A percentile compares a stretch with the other conserved stretches of the same genome.
phyloP scores from a whole-genome alignment of 2,797 vertebrate genomes.

The Bothrops alternatus region DNA sequence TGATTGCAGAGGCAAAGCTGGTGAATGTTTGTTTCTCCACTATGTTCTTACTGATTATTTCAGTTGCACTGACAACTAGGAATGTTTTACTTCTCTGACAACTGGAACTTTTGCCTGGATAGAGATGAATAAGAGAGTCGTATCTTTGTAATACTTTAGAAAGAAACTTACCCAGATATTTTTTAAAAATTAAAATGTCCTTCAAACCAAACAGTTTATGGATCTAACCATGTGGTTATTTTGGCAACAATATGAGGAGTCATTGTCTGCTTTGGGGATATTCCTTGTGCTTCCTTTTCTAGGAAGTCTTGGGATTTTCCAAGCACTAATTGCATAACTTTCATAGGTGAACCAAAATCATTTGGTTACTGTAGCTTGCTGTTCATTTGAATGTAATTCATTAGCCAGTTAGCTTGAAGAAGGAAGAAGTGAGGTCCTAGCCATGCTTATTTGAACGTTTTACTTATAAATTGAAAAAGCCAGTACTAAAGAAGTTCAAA shows the following conservation, averaged over 20 bases:
- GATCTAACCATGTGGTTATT: background rate
- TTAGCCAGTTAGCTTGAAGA: background rate
- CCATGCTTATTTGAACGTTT: background rate
- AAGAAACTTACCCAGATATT: background rate
- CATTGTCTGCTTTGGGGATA: background rate
- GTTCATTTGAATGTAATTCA: background rate
- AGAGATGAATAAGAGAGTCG: background rate
- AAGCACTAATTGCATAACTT: background rate
- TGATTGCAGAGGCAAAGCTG: conserved; percentile 66
- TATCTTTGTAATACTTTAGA: background rate
- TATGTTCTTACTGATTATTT: conserved; percentile 64
- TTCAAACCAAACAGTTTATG: background rate
- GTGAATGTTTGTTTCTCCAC: conserved; percentile 70
- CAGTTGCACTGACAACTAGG: conserved; percentile 50
- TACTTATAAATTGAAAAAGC: background rate
- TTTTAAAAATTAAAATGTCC: background rate
- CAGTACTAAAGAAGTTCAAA: background rate
- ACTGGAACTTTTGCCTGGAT: conserved; percentile 34
- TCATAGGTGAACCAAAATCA: background rate
- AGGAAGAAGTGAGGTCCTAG: background rate
- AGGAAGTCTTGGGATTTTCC: background rate
- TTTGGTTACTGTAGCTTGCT: background rate
- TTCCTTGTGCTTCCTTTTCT: background rate
- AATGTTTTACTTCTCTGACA: conserved; percentile 55
- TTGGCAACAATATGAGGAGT: background rate